Base-by-base conservation (phyloP, 2,113 vertebrate genomes). In the Cavia porcellus region DNA sequence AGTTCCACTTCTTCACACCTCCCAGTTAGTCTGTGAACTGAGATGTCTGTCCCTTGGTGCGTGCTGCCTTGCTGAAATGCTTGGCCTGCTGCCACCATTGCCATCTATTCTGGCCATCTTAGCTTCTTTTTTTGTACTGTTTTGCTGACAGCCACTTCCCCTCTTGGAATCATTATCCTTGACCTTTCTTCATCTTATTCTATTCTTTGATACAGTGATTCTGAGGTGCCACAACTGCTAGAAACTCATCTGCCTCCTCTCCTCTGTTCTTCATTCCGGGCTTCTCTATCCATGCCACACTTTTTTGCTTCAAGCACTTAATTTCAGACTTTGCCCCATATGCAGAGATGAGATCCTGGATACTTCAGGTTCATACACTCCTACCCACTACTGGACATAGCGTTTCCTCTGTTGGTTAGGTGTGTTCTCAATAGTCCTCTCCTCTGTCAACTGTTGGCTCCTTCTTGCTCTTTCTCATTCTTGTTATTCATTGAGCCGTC, bases 11-110 rank as follows among this genome's bases (percentile, higher is more conserved):
- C 66, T 42, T 22, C 0, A 1, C 50, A 61, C 35, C 55, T 70
- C 14, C n/a, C 22, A 6, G 3, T 35, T 2, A 15, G 7, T 62
- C 22, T 0, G 0, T 50, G 30, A 3, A 57, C 38, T 22, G 50
- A 57, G 3, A 50, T 30, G 3, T n/a, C 32, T 90, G 20, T 17
- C 19, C 35, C 62, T 80, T 28, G 1, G 22, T 11, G 2, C 24
- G 38, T 55, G 5, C 11, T 81, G 19, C 13, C 17, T 62, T 9
- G 12, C 6, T 77, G 66, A 79, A 42, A 2, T 47, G 13, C 38
- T 30, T 17, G 52, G 7, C 50, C 25, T 17, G 7, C 17, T 75
- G 8, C 25, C 52, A 66, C 32, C 35, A n/a, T 1, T 1, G 38
- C 24, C 30, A 62, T 50, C 89, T 30, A 61, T 72, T 47, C 4